A percentile compares a stretch with the other conserved stretches of the same genome.
Conservation (phyloP, 2,113 vertebrate species). For the Coturnix japonica region DNA sequence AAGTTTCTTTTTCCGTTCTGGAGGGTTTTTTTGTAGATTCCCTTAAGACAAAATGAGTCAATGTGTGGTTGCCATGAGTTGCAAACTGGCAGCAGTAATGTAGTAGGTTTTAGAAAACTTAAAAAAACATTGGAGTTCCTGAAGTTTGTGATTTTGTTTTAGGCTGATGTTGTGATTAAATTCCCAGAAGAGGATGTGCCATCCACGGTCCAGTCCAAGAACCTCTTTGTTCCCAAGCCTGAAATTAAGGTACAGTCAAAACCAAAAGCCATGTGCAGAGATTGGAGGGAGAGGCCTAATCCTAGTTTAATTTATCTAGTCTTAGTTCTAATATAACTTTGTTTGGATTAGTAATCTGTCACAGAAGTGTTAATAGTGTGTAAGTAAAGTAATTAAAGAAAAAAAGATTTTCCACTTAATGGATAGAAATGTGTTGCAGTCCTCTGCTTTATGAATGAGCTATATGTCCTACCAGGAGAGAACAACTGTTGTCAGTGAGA, state of each 20-base stretch:
- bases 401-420: neutral
- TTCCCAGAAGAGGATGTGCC: constrained; percentile 95
- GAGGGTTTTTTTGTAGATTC: neutral
- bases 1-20: neutral
- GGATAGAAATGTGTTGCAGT: neutral
- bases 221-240: constrained; percentile 92
- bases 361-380: neutral
- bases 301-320: neutral
- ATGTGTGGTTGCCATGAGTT: accelerated
- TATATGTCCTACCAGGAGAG: neutral
- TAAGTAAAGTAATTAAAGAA: neutral
- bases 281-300: neutral
- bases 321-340: neutral
- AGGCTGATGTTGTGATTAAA: constrained; percentile 95
- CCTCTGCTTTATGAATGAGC: neutral
- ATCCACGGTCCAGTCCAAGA: constrained; percentile 88
- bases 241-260: constrained; percentile 91
- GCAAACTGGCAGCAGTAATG: neutral
- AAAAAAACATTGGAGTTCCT: neutral
- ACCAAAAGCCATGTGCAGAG: neutral
- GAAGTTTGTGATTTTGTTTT: constrained; percentile 8
- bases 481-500: neutral
- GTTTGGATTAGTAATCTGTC: neutral
- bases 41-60: neutral
- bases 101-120: neutral